phyloP scores from a whole-genome alignment of 1,140 invertebrate species.

The Drosophila murphyi region DNA sequence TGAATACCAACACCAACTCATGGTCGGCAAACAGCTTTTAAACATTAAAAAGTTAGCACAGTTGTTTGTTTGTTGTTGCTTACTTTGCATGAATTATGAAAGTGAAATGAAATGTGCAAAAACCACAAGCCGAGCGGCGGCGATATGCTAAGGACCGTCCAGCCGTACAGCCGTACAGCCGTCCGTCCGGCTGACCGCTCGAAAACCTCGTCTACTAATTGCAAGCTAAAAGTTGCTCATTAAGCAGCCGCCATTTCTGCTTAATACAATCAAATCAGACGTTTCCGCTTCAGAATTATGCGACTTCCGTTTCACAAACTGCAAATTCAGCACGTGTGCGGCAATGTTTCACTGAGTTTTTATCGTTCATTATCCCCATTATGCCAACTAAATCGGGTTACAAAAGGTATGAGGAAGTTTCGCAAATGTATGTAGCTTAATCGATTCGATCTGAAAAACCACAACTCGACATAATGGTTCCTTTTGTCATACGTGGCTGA shows the following conservation, averaged over 20 bases:
- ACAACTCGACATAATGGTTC: not conserved
- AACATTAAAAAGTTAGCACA: constrained; percentile 75
- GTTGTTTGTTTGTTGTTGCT: constrained; percentile 31
- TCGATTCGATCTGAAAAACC: too few relatives aligned
- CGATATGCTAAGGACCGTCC: not conserved
- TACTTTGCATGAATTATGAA: constrained; percentile 61
- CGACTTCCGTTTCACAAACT: constrained; percentile 69
- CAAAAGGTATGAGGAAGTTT: not conserved
- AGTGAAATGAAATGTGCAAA: constrained; percentile 77
- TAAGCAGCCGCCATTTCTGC: constrained; percentile 54
- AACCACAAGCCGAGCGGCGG: constrained; percentile 45
- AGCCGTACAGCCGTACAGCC: not conserved
- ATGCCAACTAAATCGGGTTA: not conserved
- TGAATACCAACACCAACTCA: not conserved
- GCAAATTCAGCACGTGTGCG: constrained; percentile 53
- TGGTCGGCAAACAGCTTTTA: constrained; percentile 22
- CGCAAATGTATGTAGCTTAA: too few relatives aligned
- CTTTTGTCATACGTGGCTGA: too few relatives aligned
- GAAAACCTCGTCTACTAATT: constrained; percentile 54
- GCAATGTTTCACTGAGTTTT: constrained; percentile 25
- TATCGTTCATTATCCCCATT: not conserved
- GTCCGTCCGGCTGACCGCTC: not conserved
- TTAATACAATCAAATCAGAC: constrained; percentile 78
- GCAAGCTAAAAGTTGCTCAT: constrained; percentile 78
- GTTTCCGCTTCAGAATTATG: constrained; percentile 73